A percentile compares a stretch with the other conserved stretches of the same genome.
phyloP scores from a whole-genome alignment of 2,797 vertebrate species.

The Acrossocheilus wenchowensis region DNA sequence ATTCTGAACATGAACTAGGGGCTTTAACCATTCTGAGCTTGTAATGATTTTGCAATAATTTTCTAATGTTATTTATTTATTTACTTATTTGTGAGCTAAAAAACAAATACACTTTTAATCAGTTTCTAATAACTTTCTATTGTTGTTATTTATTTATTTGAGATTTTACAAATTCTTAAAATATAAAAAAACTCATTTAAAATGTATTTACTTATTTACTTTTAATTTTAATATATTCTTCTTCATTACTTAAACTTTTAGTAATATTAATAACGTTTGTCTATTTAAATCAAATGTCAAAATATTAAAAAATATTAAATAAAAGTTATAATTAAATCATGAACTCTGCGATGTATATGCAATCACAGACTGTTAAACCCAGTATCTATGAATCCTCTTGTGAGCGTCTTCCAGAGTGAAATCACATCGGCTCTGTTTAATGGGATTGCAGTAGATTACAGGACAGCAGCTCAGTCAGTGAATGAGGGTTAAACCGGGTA shows the following conservation, averaged over 20 bases:
- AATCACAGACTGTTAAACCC: too few species aligned
- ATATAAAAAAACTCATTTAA: background rate
- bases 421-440: background rate
- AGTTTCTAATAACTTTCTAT: background rate
- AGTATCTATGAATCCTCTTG: background rate
- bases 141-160: background rate
- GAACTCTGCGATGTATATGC: background rate
- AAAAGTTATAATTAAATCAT: background rate
- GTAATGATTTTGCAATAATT: too few species aligned
- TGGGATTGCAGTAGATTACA: background rate
- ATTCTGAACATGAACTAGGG: too few species aligned
- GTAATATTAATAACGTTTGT: background rate
- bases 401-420: too few species aligned
- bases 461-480: background rate
- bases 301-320: background rate
- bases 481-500: background rate
- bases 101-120: background rate
- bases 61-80: too few species aligned
- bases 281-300: background rate
- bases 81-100: too few species aligned
- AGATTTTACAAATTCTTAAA: background rate
- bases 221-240: background rate
- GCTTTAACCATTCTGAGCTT: too few species aligned
- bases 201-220: background rate
- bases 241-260: background rate